phyloP scores from a whole-genome alignment of 2,797 vertebrate species.

The Arctocebus calabarensis region DNA sequence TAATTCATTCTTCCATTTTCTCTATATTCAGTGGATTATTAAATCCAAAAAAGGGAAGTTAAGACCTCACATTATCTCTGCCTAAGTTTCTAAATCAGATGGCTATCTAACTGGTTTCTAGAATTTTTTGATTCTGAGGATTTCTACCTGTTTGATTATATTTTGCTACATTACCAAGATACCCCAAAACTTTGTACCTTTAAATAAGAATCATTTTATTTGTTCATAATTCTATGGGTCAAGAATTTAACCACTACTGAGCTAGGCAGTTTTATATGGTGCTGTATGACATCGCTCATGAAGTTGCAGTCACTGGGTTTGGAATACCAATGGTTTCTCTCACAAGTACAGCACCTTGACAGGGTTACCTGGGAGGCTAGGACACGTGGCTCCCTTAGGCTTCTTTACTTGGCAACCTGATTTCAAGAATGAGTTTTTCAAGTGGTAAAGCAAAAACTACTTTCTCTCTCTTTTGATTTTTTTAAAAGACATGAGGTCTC shows the following conservation, averaged over 20 bases:
- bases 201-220: conserved; percentile 26
- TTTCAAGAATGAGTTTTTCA: conserved; percentile 43
- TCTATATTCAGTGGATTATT: background rate
- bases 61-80: conserved; percentile 31
- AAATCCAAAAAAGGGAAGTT: background rate
- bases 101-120: background rate
- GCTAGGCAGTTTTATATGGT: background rate
- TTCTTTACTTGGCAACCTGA: background rate
- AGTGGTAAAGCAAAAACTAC: background rate
- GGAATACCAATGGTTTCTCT: background rate
- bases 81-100: conserved; percentile 8
- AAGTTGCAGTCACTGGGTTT: background rate
- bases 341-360: background rate
- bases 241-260: background rate
- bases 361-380: background rate
- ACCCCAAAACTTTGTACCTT: conserved; percentile 22
- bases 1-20: background rate
- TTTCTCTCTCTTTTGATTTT: background rate
- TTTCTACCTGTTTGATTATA: conserved; percentile 7
- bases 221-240: conserved; percentile 29
- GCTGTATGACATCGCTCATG: background rate
- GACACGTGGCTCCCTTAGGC: background rate
- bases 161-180: conserved; percentile 53
- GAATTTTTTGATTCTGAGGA: background rate
- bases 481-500: background rate